Percentiles rank a stretch among this genome's conserved stretches.
These are phyloP conservation scores for Pitangus sulphuratus DNA, from an alignment of 2,797 vertebrate species.

Conservation along the genomic window DNA sequence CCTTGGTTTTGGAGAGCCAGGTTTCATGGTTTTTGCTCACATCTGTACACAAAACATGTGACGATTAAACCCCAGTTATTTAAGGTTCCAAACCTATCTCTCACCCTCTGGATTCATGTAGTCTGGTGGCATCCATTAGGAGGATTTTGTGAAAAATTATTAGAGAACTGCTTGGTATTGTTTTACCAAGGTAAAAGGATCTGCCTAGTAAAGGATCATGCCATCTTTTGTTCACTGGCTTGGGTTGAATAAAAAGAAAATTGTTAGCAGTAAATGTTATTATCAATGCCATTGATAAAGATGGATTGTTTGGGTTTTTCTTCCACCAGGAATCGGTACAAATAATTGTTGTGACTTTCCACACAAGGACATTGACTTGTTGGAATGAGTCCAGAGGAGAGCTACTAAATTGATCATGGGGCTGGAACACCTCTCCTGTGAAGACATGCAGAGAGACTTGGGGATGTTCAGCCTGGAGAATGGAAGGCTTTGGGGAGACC, in stretches of 20 bases:
- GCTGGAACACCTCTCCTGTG: not conserved
- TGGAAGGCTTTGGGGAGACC: not conserved
- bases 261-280: not conserved
- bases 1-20: not conserved
- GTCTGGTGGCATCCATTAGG: not conserved
- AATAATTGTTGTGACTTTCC: constrained; percentile 21
- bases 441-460: not conserved
- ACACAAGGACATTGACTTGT: not conserved
- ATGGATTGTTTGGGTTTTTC: not conserved
- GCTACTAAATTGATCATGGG: no score
- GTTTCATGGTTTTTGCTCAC: not conserved
- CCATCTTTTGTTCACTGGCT: not conserved
- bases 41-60: not conserved
- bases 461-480: not conserved
- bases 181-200: not conserved
- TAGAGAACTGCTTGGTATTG: not conserved
- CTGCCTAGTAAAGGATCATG: not conserved
- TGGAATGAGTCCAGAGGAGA: not conserved
- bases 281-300: not conserved
- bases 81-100: not conserved
- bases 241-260: not conserved
- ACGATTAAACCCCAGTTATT: not conserved
- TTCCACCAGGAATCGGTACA: not conserved
- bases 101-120: not conserved
- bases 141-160: not conserved